A percentile compares a stretch with the other conserved stretches of the same genome.
These are phyloP conservation scores for Norana najaformis DNA, from an alignment of 2,888 invertebrate species.

Conservation along the genomic window DNA sequence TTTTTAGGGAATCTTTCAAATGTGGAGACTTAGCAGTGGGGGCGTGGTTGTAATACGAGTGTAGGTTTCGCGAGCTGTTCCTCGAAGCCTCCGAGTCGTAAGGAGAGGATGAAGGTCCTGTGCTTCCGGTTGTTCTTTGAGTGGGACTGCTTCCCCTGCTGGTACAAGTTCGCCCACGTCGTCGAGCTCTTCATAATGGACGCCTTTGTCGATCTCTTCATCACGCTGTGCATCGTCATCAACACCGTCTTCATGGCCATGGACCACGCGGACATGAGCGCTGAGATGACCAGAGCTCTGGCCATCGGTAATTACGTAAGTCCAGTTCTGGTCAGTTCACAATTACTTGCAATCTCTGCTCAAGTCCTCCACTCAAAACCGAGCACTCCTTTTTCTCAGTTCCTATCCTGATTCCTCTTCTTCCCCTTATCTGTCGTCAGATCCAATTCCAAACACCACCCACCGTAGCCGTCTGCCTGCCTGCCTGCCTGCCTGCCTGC, in stretches of 20 bases:
- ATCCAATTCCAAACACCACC: too few species aligned
- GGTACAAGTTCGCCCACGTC: conserved; percentile 72
- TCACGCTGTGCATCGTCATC: conserved; percentile 95
- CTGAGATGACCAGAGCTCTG: conserved; percentile 77
- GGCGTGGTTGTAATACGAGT: conserved; percentile 25
- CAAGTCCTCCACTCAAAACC: too few species aligned
- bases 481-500: too few species aligned
- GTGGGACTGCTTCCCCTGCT: conserved; percentile 89
- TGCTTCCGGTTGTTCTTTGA: conserved; percentile 53
- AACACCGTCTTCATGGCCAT: conserved; percentile 97
- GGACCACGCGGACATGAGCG: conserved; percentile 87
- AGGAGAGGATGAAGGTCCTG: conserved; percentile 52
- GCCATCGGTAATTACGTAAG: conserved; percentile 93
- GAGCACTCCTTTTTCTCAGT: too few species aligned
- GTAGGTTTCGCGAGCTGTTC: not conserved
- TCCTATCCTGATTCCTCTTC: too few species aligned
- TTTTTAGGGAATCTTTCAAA: not conserved
- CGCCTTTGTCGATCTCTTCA: conserved; percentile 96
- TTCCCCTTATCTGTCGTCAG: too few species aligned
- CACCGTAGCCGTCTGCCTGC: too few species aligned
- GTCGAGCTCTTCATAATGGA: conserved; percentile 91
- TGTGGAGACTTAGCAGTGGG: not conserved
- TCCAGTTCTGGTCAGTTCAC: conserved; percentile 47
- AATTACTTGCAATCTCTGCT: too few species aligned
- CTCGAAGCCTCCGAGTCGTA: not conserved